Evolutionary conservation across 2,888 invertebrate species (phyloP).

Genomic region (Orchesellides sinensis): DNA sequence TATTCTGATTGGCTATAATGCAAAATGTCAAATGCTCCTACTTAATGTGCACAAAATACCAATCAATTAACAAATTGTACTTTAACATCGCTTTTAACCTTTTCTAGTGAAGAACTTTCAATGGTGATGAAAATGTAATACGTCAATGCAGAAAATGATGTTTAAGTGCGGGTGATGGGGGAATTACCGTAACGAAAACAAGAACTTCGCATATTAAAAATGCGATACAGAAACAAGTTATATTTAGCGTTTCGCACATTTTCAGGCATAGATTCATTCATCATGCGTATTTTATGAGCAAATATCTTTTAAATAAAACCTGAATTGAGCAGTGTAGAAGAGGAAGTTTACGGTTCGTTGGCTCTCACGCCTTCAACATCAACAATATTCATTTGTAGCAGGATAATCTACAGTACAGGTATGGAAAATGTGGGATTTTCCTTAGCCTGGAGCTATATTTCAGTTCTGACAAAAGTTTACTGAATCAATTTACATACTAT

Average conservation of each 20-base stretch:
- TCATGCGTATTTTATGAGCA: too few relatives aligned
- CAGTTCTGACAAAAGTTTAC: too few relatives aligned
- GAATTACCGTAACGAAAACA: neutral
- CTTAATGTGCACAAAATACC: too few relatives aligned
- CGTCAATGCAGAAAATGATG: too few relatives aligned
- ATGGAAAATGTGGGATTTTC: constrained; percentile 49
- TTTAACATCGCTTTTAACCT: too few relatives aligned
- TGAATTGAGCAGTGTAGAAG: neutral
- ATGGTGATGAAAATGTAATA: too few relatives aligned
- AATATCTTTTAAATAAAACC: neutral
- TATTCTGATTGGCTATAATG: too few relatives aligned
- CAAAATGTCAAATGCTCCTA: too few relatives aligned
- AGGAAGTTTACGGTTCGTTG: constrained; percentile 44
- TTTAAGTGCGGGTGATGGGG: too few relatives aligned
- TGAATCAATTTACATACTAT: too few relatives aligned
- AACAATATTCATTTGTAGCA: constrained; percentile 10
- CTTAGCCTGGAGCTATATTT: constrained; percentile 17
- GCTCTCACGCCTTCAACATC: constrained; percentile 37
- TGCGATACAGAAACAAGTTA: neutral
- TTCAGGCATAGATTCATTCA: neutral
- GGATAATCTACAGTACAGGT: neutral
- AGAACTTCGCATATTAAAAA: neutral
- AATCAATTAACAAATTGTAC: too few relatives aligned
- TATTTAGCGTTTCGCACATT: neutral
- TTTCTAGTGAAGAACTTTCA: too few relatives aligned